Evolutionary conservation across 2,888 invertebrate genomes (phyloP), one percentile per base, ranked within the genome.

Genomic region (Sarcophaga caerulescens): DNA sequence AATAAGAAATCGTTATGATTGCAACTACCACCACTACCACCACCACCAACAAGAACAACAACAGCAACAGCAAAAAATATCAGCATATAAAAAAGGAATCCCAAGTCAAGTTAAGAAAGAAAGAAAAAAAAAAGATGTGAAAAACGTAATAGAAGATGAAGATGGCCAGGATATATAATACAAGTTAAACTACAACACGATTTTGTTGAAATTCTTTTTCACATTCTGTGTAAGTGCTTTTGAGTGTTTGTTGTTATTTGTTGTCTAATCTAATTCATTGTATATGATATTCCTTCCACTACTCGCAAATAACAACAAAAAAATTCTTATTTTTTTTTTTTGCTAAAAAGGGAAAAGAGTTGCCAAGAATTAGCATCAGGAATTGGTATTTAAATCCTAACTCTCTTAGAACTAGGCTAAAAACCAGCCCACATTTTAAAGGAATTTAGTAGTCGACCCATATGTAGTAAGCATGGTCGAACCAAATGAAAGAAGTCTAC

Each of bases 211-310:
- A 75, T 80, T 80, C 70, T 80, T 79, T 78, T 62, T 81, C 65
- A 35, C 23, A 81, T 77, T 79, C 74, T 81, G 75, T 74, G 62
- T 70, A 60, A 75, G 69, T 68, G 57, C 59, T 63, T n/a, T n/a
- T 65, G 76, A 77, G 80, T 73, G 76, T 77, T 77, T 74, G 74
- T 81, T 81, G 81, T 81, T 73, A 80, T 77, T 77, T 74, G 78
- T 81, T 81, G 84, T 81, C 78, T 86, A 86, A 84, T 86, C 86
- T 86, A 86, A 86, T 84, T 84, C 86, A 75, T 68, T 78, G 70
- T 80, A 75, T 77, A 71, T 65, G 68, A 63, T 74, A 84, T 84
- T 81, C 80, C 60, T 79, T 82, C 63, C 76, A 80, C 44, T 69
- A 70, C 21, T 60, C 6, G 8, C 44, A 59, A 11, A 71, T 60